Evolutionary conservation across 2,113 vertebrate genomes (phyloP).

Genomic region (Hemibagrus wyckioides): DNA sequence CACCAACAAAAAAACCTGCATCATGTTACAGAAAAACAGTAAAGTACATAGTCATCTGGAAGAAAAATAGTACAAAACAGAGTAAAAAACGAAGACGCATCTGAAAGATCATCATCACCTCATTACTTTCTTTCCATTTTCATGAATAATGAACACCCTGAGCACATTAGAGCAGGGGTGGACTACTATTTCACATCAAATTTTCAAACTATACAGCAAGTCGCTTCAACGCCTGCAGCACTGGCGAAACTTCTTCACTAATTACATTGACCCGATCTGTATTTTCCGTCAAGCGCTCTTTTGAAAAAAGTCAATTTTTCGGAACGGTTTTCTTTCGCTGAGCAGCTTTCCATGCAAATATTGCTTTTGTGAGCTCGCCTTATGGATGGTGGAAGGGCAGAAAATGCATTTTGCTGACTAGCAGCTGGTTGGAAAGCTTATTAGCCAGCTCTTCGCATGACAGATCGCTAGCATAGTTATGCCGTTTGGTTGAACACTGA

Average conservation of each 20-base stretch:
- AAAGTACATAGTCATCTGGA: background rate
- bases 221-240: background rate
- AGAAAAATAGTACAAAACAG: background rate
- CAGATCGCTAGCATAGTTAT: background rate
- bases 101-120: constrained; percentile 1
- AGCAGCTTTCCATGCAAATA: background rate
- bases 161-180: background rate
- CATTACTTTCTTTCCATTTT: constrained; percentile 13
- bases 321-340: background rate
- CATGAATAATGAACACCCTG: background rate
- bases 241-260: background rate
- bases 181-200: background rate
- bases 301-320: background rate
- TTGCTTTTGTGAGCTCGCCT: background rate
- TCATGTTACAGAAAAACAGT: background rate
- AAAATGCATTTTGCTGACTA: background rate
- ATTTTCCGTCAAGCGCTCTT: too few species aligned
- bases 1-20: background rate
- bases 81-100: background rate
- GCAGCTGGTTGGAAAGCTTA: background rate
- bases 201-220: background rate
- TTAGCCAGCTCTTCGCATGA: background rate
- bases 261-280: background rate
- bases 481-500: background rate
- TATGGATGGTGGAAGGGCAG: background rate